phyloP scores from a whole-genome alignment of 2,888 invertebrate genomes.

The Troides oblongomaculatus region DNA sequence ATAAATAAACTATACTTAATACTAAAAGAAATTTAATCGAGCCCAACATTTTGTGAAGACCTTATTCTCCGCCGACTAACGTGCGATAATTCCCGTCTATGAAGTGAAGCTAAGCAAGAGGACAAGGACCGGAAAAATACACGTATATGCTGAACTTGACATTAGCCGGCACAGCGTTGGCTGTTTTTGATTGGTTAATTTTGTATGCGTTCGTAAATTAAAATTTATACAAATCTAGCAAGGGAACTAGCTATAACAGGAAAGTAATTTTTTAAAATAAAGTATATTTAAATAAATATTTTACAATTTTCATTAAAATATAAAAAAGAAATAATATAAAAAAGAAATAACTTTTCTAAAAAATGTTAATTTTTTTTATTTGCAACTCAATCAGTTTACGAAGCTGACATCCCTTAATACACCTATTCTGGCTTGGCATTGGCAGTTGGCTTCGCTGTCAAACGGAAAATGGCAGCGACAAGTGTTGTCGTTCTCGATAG shows the following conservation, averaged over 20 bases:
- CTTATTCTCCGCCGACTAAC: conserved; percentile 42
- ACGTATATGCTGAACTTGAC: conserved; percentile 75
- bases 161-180: conserved; percentile 75
- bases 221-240: background rate
- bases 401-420: conserved; percentile 33
- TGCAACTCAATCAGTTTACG: background rate
- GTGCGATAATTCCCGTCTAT: conserved; percentile 53
- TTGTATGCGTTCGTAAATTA: conserved; percentile 49
- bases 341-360: background rate
- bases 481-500: conserved; percentile 97
- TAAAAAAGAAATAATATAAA: background rate
- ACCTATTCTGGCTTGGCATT: conserved; percentile 42
- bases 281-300: background rate
- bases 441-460: conserved; percentile 75
- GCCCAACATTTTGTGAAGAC: conserved; percentile 58
- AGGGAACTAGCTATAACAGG: background rate
- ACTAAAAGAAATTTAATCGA: conserved; percentile 70
- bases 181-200: conserved; percentile 68
- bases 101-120: conserved; percentile 56
- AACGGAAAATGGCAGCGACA: conserved; percentile 88
- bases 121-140: conserved; percentile 77
- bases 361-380: background rate
- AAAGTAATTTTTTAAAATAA: background rate
- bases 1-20: conserved; percentile 72
- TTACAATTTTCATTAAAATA: background rate